These are phyloP conservation scores for Rhinella marina DNA, from an alignment of 2,797 vertebrate genomes.

Conservation along the genomic window DNA sequence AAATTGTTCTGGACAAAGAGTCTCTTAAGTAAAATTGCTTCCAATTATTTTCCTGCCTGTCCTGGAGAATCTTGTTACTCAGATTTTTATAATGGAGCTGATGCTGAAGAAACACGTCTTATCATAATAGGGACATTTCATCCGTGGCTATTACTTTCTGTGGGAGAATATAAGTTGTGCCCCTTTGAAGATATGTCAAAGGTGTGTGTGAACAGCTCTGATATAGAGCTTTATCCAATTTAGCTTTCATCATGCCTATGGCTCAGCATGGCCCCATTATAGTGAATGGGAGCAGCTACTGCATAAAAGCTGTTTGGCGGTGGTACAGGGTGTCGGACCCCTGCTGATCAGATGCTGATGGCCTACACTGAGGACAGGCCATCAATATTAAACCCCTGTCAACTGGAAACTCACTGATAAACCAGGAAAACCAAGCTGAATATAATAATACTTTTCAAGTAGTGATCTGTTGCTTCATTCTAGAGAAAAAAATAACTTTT, in stretches of 20 bases:
- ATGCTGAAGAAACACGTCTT: background rate
- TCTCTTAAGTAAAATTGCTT: conserved; percentile 10
- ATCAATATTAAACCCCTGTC: too few relatives aligned
- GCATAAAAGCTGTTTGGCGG: too few relatives aligned
- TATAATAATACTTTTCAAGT: too few relatives aligned
- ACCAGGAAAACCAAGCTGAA: too few relatives aligned
- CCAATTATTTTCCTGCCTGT: background rate
- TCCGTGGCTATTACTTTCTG: background rate
- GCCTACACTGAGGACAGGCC: too few relatives aligned
- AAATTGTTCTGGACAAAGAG: conserved; percentile 24
- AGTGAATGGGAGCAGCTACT: too few relatives aligned
- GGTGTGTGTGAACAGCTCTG: background rate
- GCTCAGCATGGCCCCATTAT: too few relatives aligned
- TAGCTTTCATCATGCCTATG: background rate
- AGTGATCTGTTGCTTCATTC: too few relatives aligned
- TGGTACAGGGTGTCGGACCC: too few relatives aligned
- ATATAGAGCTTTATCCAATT: background rate
- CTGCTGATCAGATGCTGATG: too few relatives aligned
- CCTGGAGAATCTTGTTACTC: background rate
- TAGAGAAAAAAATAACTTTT: too few relatives aligned
- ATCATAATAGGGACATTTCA: background rate
- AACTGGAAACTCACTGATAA: too few relatives aligned
- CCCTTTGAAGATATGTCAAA: background rate
- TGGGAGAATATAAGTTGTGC: background rate
- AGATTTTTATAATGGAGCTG: background rate